phyloP scores from a whole-genome alignment of 2,888 invertebrate species.

The Thereva nobilitata region DNA sequence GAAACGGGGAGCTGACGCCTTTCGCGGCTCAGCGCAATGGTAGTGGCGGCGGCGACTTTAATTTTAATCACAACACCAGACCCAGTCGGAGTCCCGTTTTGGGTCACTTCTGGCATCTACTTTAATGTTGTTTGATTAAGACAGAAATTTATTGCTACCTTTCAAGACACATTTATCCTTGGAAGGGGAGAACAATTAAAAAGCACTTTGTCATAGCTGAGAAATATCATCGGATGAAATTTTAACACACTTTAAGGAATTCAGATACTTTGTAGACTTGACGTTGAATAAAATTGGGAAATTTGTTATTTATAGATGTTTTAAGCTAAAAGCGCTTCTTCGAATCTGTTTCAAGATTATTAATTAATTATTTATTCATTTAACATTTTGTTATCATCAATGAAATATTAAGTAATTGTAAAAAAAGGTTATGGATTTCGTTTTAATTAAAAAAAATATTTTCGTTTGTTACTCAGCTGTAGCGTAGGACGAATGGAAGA shows the following conservation, averaged over 20 bases:
- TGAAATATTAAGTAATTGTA: no score
- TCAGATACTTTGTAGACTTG: no score
- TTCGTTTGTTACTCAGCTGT: no score
- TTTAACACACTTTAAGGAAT: not conserved
- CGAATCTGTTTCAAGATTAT: no score
- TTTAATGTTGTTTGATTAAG: conserved; percentile 12
- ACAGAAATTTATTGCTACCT: conserved; percentile 17
- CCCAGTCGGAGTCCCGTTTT: conserved; percentile 6
- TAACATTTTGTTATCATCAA: no score
- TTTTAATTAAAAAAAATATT: no score
- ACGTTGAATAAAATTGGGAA: no score
- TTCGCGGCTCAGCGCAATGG: not conserved
- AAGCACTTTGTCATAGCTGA: conserved; percentile 23
- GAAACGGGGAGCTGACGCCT: not conserved
- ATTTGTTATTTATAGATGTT: no score
- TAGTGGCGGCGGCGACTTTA: conserved; percentile 10
- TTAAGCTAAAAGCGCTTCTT: no score
- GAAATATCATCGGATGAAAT: conserved; percentile 13
- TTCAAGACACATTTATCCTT: conserved; percentile 7
- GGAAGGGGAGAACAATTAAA: conserved; percentile 22
- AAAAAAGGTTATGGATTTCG: no score
- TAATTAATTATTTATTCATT: no score
- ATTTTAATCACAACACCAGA: conserved; percentile 18
- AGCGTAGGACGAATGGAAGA: no score
- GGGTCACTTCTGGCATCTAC: conserved; percentile 23